A percentile compares a stretch with the other conserved stretches of the same genome.
Evolutionary conservation across 2,113 vertebrate species (phyloP).

Genomic region (Octodon degus): DNA sequence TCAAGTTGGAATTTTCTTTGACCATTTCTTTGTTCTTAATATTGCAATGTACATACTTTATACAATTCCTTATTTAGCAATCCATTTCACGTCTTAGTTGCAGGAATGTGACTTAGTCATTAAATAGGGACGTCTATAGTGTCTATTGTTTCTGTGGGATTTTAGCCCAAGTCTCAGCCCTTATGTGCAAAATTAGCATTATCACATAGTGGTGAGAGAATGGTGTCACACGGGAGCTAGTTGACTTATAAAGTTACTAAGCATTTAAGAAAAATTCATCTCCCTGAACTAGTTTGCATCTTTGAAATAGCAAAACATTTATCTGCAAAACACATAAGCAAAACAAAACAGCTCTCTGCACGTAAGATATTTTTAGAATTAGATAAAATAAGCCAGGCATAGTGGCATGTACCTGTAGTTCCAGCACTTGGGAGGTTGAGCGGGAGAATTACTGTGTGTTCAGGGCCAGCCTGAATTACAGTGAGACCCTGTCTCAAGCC

Average conservation of each 20-base stretch:
- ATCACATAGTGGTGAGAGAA: constrained; percentile 12
- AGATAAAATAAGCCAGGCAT: not conserved
- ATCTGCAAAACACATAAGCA: not conserved
- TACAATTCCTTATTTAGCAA: not conserved
- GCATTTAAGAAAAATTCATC: constrained; percentile 19
- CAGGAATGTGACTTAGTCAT: not conserved
- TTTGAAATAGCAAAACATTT: constrained; percentile 52
- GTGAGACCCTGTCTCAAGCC: not conserved
- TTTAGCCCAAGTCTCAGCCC: constrained; percentile 29
- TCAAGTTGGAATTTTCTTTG: not conserved
- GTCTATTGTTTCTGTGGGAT: constrained; percentile 4
- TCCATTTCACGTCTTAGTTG: not conserved
- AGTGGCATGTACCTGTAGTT: not conserved
- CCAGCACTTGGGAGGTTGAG: not conserved
- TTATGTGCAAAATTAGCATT: constrained; percentile 54
- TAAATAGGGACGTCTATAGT: not conserved
- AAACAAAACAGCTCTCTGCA: not conserved
- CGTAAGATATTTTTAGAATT: constrained; percentile 22
- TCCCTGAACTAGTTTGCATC: constrained; percentile 40
- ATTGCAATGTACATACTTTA: not conserved
- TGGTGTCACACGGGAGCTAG: not conserved
- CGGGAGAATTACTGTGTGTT: not conserved
- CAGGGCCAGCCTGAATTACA: not conserved
- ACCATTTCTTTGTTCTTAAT: not conserved
- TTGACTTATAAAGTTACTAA: constrained; percentile 44